phyloP scores from a whole-genome alignment of 2,113 vertebrate species.

The Pelecanus crispus region DNA sequence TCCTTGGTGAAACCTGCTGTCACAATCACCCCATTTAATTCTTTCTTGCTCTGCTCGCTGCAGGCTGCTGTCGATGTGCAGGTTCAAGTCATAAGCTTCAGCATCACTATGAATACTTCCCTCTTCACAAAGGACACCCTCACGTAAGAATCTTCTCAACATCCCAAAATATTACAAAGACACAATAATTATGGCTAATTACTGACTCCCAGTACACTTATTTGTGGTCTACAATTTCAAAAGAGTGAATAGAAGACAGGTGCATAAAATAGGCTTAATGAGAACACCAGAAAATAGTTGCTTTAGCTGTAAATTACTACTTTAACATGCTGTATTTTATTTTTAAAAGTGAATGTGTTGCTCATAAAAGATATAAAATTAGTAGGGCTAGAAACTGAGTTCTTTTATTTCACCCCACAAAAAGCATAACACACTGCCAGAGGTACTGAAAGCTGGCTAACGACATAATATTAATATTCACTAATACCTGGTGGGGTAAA shows the following conservation, averaged over 20 bases:
- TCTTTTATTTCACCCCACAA: slow-evolving; percentile 20
- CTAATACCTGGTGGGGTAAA: neutral
- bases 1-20: slow-evolving; percentile 15
- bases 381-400: neutral
- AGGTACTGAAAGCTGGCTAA: slow-evolving; percentile 4
- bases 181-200: slow-evolving; percentile 50
- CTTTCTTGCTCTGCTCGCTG: neutral
- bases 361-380: slow-evolving; percentile 5
- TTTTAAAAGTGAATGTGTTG: slow-evolving; percentile 5
- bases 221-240: slow-evolving; percentile 13
- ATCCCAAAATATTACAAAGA: slow-evolving; percentile 53
- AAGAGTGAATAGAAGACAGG: slow-evolving; percentile 53
- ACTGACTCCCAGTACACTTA: slow-evolving; percentile 2
- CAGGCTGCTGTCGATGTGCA: neutral
- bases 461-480: slow-evolving; percentile 1
- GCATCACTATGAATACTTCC: neutral
- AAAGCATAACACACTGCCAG: neutral
- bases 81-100: neutral
- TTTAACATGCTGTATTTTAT: slow-evolving; percentile 4
- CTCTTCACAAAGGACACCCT: neutral
- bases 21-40: neutral
- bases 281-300: slow-evolving; percentile 33
- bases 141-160: neutral
- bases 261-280: slow-evolving; percentile 41
- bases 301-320: slow-evolving; percentile 46